These are phyloP conservation scores for Ridgeia piscesae DNA, from an alignment of 1,140 invertebrate genomes.

Conservation along the genomic window DNA sequence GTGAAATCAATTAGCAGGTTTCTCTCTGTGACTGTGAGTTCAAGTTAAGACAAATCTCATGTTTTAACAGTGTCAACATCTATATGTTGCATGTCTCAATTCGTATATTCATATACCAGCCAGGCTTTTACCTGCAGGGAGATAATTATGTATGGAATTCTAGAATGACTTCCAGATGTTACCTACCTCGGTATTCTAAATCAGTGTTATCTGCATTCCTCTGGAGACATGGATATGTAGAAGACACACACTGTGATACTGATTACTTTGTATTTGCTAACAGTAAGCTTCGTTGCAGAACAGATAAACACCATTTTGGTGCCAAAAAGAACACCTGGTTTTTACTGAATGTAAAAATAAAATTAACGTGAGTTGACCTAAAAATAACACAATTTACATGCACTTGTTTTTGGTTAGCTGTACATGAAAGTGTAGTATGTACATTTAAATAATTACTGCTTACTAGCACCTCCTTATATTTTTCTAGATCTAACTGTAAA, in stretches of 20 bases:
- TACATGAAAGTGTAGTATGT: too few species aligned
- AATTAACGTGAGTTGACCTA: not conserved
- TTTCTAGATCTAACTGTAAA: too few species aligned
- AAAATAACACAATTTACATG: not conserved
- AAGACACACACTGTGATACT: not conserved
- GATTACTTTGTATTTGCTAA: not conserved
- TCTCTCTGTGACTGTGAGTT: too few species aligned
- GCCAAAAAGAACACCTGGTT: not conserved
- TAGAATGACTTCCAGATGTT: not conserved
- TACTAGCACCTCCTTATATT: too few species aligned
- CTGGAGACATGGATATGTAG: too few species aligned
- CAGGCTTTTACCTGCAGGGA: not conserved
- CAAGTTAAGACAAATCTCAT: too few species aligned
- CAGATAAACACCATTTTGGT: not conserved
- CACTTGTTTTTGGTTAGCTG: not conserved
- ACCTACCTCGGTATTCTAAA: constrained; percentile 6
- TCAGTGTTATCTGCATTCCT: not conserved
- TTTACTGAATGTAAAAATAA: not conserved
- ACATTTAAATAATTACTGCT: too few species aligned
- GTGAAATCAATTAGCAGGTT: too few species aligned
- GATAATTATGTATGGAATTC: not conserved
- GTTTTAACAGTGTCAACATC: too few species aligned
- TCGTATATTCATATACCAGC: too few species aligned
- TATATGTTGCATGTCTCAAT: too few species aligned
- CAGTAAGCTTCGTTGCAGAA: not conserved